Percentiles rank a stretch among this genome's conserved stretches.
phyloP scores from a whole-genome alignment of 2,113 vertebrate species.

The Uria aalge region DNA sequence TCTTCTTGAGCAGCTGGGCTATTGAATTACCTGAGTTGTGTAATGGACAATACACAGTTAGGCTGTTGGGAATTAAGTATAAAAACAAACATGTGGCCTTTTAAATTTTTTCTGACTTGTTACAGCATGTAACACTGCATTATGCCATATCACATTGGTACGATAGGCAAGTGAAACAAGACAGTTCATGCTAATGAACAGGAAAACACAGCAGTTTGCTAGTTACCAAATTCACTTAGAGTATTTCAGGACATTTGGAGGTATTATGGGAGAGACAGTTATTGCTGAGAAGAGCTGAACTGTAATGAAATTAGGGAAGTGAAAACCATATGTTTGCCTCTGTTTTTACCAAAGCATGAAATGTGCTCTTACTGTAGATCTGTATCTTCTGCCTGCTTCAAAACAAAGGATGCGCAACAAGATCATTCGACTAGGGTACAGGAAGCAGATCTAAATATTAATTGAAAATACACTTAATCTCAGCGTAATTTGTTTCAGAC shows the following conservation, averaged over 20 bases:
- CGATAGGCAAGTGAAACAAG: constrained; percentile 23
- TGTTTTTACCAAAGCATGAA: constrained; percentile 13
- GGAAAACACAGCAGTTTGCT: constrained; percentile 8
- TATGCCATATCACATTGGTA: not conserved
- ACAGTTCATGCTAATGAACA: constrained; percentile 11
- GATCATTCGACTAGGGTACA: not conserved
- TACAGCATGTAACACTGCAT: not conserved
- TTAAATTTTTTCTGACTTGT: constrained; percentile 32
- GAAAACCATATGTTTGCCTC: constrained; percentile 42
- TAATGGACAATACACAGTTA: constrained; percentile 14
- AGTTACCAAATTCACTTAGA: constrained; percentile 22
- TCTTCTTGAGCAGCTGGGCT: not conserved
- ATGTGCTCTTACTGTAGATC: not conserved
- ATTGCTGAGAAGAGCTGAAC: constrained; percentile 31
- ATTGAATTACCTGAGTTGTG: constrained; percentile 13
- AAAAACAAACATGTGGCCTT: constrained; percentile 23
- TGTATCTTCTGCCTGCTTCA: not conserved
- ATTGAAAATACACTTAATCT: not conserved
- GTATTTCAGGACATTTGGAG: constrained; percentile 25
- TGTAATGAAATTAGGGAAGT: constrained; percentile 38
- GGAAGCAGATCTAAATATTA: not conserved
- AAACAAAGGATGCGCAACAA: not conserved
- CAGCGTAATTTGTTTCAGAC: not conserved
- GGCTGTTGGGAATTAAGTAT: constrained; percentile 13
- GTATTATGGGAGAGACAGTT: constrained; percentile 31